Evolutionary conservation across 2,113 vertebrate species (phyloP).

Genomic region (Gila orcuttii): DNA sequence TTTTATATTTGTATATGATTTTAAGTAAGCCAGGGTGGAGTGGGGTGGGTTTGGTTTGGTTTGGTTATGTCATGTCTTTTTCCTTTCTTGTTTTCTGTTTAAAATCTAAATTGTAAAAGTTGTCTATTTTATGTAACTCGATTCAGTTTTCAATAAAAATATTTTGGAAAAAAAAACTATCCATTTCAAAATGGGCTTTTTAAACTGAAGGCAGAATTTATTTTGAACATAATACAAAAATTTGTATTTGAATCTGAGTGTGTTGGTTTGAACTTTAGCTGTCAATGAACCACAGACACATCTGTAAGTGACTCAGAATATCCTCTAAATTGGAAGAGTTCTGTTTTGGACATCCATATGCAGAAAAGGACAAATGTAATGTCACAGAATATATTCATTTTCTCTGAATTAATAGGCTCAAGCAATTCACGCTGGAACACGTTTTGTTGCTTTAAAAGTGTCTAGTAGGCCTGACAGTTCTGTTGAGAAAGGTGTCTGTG

Average conservation of each 20-base stretch:
- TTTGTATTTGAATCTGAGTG: background rate
- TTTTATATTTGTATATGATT: too few relatives aligned
- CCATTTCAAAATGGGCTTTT: background rate
- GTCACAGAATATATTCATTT: background rate
- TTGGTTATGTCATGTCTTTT: too few relatives aligned
- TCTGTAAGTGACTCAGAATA: background rate
- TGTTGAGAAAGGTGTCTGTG: slow-evolving; percentile 58
- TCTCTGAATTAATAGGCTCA: background rate
- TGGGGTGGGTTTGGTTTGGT: too few relatives aligned
- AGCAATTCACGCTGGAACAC: background rate
- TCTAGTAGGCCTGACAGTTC: slow-evolving; percentile 61
- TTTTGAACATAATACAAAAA: background rate
- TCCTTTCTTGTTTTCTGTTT: too few relatives aligned
- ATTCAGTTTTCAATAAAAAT: too few relatives aligned
- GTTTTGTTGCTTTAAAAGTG: slow-evolving; percentile 14
- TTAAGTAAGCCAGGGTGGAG: too few relatives aligned
- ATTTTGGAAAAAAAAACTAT: too few relatives aligned
- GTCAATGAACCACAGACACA: background rate
- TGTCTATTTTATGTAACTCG: too few relatives aligned
- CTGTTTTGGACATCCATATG: background rate
- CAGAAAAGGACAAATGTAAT: background rate
- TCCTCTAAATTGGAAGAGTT: background rate
- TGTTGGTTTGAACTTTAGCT: background rate
- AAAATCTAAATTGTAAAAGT: too few relatives aligned
- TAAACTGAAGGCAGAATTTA: background rate